Conservation (phyloP, 2,797 vertebrate genomes). For the Glossophaga mutica region DNA sequence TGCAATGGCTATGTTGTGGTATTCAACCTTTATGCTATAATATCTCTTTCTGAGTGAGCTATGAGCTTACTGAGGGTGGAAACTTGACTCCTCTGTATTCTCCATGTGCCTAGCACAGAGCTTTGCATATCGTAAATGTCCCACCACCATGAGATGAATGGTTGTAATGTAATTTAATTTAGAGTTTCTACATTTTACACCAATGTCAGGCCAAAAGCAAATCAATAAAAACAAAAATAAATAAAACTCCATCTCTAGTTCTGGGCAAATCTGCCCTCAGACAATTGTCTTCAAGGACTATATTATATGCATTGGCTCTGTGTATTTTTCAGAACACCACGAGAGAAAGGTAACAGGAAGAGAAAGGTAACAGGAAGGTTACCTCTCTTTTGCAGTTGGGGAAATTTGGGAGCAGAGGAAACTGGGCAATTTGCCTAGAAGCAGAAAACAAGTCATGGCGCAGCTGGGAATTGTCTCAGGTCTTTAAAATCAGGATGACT, state of each 20-base stretch:
- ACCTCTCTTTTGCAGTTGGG: slow-evolving; percentile 60
- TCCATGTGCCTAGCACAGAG: neutral
- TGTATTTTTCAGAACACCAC: slow-evolving; percentile 25
- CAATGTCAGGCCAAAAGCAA: slow-evolving; percentile 20
- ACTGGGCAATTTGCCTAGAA: slow-evolving; percentile 62
- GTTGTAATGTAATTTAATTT: neutral
- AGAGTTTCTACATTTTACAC: neutral
- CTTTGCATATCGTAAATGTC: neutral
- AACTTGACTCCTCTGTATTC: neutral
- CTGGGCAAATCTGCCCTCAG: neutral
- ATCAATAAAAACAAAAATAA: neutral
- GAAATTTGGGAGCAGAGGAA: slow-evolving; percentile 53
- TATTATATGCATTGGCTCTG: neutral
- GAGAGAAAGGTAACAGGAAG: slow-evolving; percentile 40
- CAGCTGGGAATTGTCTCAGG: slow-evolving; percentile 42
- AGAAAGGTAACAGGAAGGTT: slow-evolving; percentile 49
- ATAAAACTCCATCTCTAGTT: neutral
- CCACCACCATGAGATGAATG: neutral
- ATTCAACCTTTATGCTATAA: neutral
- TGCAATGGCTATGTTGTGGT: neutral
- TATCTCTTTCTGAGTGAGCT: neutral
- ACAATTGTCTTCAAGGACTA: neutral
- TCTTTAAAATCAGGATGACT: slow-evolving; percentile 5
- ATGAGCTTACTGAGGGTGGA: neutral
- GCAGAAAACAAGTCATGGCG: neutral